phyloP scores from a whole-genome alignment of 1,140 invertebrate species.

The Harpegnathos saltator region DNA sequence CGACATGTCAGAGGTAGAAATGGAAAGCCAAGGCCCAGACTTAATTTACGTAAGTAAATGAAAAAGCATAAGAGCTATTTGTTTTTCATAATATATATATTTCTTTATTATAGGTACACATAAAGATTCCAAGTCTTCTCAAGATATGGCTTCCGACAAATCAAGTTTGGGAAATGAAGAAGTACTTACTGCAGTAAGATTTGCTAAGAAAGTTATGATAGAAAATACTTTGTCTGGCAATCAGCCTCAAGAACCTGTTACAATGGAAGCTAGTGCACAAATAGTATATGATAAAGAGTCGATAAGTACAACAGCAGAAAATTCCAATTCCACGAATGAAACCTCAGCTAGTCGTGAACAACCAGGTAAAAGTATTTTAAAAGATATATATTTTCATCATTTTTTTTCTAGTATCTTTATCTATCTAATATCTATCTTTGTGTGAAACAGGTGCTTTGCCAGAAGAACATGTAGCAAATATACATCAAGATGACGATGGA shows the following conservation, averaged over 20 bases:
- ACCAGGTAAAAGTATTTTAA: conserved; percentile 53
- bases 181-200: conserved; percentile 82
- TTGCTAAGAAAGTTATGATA: conserved; percentile 82
- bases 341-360: conserved; percentile 54
- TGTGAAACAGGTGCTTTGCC: conserved; percentile 63
- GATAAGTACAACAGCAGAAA: conserved; percentile 45
- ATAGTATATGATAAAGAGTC: conserved; percentile 63
- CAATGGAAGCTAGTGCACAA: conserved; percentile 42
- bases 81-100: neutral
- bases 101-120: conserved; percentile 71
- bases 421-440: conserved; percentile 30
- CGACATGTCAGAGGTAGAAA: conserved; percentile 79
- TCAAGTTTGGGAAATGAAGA: conserved; percentile 69
- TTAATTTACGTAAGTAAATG: conserved; percentile 76
- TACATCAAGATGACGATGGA: conserved; percentile 91
- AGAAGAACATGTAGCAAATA: conserved; percentile 72
- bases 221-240: conserved; percentile 72
- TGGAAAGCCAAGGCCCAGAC: conserved; percentile 80
- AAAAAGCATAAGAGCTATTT: neutral
- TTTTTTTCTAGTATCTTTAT: conserved; percentile 4
- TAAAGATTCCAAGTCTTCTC: conserved; percentile 82
- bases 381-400: neutral
- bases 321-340: conserved; percentile 54
- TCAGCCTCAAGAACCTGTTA: conserved; percentile 64
- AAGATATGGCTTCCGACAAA: conserved; percentile 82